Conservation (phyloP, 2,113 vertebrate species). For the Etheostoma cragini region DNA sequence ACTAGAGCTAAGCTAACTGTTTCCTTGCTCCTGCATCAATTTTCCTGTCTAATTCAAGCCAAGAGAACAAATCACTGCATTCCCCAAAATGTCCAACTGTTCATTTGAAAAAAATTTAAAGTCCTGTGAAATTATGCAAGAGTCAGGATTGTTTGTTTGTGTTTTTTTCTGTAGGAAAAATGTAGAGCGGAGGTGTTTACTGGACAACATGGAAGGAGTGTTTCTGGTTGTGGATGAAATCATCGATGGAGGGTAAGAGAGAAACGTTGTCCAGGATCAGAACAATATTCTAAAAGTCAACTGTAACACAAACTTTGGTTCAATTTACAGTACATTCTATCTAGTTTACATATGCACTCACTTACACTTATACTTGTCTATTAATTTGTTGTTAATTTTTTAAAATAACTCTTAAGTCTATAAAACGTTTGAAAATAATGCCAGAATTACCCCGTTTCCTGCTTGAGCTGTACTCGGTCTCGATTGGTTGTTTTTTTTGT, state of each 20-base stretch:
- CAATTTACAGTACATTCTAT: background rate
- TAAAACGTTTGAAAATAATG: background rate
- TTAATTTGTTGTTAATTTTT: background rate
- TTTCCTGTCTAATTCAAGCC: background rate
- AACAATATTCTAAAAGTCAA: background rate
- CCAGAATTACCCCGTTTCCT: background rate
- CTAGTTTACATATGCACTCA: background rate
- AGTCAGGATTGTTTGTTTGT: background rate
- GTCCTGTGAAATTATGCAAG: background rate
- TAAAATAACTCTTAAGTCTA: background rate
- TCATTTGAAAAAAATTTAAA: background rate
- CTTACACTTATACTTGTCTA: too few relatives aligned
- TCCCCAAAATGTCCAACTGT: background rate
- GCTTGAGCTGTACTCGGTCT: background rate
- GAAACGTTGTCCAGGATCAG: background rate
- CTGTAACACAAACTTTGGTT: background rate
- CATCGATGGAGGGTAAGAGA: slow-evolving; percentile 89
- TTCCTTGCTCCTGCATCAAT: background rate
- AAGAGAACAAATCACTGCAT: background rate
- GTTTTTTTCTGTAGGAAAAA: slow-evolving; percentile 82
- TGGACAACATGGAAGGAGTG: slow-evolving; percentile 89
- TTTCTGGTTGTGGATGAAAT: slow-evolving; percentile 91
- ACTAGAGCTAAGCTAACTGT: background rate
- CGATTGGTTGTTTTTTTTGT: slow-evolving; percentile 44
- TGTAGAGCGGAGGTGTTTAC: slow-evolving; percentile 86